phyloP scores from a whole-genome alignment of 2,797 vertebrate species.

The Hapalemur alaotrensis region DNA sequence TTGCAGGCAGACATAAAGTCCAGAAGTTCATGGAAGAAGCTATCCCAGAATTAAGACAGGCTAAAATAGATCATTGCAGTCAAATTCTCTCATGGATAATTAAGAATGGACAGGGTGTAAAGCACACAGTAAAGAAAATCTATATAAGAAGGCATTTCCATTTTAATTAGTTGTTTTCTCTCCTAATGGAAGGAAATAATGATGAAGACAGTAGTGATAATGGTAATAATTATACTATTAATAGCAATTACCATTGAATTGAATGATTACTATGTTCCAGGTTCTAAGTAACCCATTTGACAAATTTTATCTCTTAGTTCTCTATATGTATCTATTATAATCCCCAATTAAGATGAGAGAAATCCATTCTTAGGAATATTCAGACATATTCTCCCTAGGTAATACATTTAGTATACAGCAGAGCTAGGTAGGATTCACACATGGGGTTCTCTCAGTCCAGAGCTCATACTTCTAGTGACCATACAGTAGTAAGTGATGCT shows the following conservation, averaged over 20 bases:
- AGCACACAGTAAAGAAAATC: slow-evolving; percentile 37
- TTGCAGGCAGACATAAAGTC: not conserved
- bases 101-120: slow-evolving; percentile 8
- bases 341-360: not conserved
- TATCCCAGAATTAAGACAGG: slow-evolving; percentile 14
- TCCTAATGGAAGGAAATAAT: slow-evolving; percentile 39
- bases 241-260: not conserved
- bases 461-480: not conserved
- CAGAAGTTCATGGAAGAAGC: not conserved
- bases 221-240: slow-evolving; percentile 10
- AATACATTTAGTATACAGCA: not conserved
- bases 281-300: not conserved
- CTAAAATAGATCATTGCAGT: slow-evolving; percentile 8
- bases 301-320: not conserved
- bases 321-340: not conserved
- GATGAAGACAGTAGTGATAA: not conserved
- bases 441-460: not conserved
- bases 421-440: not conserved
- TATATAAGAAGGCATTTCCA: not conserved
- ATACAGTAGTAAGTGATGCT: not conserved
- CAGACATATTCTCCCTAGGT: not conserved
- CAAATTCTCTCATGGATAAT: slow-evolving; percentile 31
- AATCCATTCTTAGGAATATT: not conserved
- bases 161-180: slow-evolving; percentile 42
- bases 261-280: not conserved